These are phyloP conservation scores for Steinernema carpocapsae DNA, from an alignment of 2,888 invertebrate species.

Conservation along the genomic window DNA sequence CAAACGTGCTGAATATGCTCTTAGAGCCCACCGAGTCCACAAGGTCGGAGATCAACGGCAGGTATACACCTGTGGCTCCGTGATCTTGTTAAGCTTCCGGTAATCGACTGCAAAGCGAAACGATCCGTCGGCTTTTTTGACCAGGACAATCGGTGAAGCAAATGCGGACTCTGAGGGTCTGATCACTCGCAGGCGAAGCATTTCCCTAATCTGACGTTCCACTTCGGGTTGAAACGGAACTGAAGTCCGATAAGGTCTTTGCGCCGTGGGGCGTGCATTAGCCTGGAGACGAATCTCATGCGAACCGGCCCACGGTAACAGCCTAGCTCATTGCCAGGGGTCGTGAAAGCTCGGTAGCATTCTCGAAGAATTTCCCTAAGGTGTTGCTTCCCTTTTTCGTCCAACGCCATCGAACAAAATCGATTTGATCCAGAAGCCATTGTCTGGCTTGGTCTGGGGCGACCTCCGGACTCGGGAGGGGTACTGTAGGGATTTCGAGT, in stretches of 20 bases:
- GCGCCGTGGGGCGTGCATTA: background rate
- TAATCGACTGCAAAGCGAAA: slow-evolving; percentile 45
- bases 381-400: too few species aligned
- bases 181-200: slow-evolving; percentile 38
- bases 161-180: slow-evolving; percentile 40
- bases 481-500: too few species aligned
- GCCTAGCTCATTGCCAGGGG: slow-evolving; percentile 21
- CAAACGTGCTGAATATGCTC: slow-evolving; percentile 44
- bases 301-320: background rate
- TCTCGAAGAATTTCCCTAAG: too few species aligned
- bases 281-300: background rate
- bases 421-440: too few species aligned
- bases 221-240: slow-evolving; percentile 32
- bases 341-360: background rate
- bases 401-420: too few species aligned
- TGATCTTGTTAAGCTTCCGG: slow-evolving; percentile 37
- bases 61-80: slow-evolving; percentile 36
- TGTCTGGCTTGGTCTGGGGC: too few species aligned
- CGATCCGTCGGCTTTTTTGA: slow-evolving; percentile 32
- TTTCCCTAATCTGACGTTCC: slow-evolving; percentile 39
- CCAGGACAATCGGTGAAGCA: slow-evolving; percentile 37
- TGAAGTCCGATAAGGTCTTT: slow-evolving; percentile 29
- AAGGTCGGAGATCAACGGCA: slow-evolving; percentile 42
- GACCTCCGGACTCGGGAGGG: too few species aligned
- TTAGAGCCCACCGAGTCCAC: slow-evolving; percentile 38